A percentile compares a stretch with the other conserved stretches of the same genome.
phyloP scores from a whole-genome alignment of 2,888 invertebrate species.

The Amphipoea lucens region DNA sequence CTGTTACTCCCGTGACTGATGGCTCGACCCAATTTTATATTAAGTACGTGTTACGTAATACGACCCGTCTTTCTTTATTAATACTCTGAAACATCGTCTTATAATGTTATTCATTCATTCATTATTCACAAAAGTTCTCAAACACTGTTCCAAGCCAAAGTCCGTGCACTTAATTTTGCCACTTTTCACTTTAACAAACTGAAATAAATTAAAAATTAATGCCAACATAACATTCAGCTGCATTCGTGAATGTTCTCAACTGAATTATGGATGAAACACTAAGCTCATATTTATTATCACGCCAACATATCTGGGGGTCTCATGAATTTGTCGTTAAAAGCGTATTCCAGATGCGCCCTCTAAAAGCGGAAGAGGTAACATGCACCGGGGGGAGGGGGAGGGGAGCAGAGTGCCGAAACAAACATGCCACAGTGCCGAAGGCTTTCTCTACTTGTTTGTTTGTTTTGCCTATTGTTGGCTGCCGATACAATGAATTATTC shows the following conservation, averaged over 20 bases:
- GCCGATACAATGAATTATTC: constrained; percentile 71
- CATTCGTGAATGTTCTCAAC: constrained; percentile 53
- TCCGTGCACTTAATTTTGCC: constrained; percentile 56
- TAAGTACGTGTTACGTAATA: constrained; percentile 31
- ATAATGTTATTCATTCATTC: constrained; percentile 57
- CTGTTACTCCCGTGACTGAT: constrained; percentile 30
- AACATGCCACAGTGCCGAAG: constrained; percentile 77
- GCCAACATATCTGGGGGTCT: constrained; percentile 62
- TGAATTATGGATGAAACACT: constrained; percentile 65
- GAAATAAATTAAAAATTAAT: constrained; percentile 63
- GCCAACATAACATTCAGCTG: constrained; percentile 44
- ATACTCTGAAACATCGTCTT: constrained; percentile 44
- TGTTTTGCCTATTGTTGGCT: constrained; percentile 71
- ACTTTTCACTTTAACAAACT: constrained; percentile 60
- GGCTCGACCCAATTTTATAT: constrained; percentile 45
- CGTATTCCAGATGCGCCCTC: constrained; percentile 74
- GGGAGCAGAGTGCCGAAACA: constrained; percentile 75
- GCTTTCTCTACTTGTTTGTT: constrained; percentile 68
- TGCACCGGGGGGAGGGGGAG: constrained; percentile 50
- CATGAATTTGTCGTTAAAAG: constrained; percentile 76
- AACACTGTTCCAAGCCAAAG: constrained; percentile 47
- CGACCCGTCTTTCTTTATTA: constrained; percentile 33
- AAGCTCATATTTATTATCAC: constrained; percentile 71
- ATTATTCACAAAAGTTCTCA: constrained; percentile 60
- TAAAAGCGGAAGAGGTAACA: constrained; percentile 72